These are phyloP conservation scores for Abramis brama DNA, from an alignment of 2,113 vertebrate genomes.

Conservation along the genomic window DNA sequence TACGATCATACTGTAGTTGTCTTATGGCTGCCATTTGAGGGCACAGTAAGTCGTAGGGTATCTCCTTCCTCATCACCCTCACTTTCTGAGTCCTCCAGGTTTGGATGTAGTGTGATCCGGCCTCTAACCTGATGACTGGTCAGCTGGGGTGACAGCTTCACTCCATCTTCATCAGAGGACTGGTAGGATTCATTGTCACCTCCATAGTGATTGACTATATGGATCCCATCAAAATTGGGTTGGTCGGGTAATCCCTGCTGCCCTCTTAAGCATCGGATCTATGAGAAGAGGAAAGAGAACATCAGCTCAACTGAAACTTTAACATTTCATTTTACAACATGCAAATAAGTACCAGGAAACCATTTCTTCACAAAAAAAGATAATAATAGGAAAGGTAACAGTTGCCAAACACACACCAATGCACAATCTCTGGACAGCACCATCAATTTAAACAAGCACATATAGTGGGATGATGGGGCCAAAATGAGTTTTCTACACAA, in stretches of 20 bases:
- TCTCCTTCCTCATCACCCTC: conserved; percentile 84
- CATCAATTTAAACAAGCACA: background rate
- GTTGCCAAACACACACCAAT: background rate
- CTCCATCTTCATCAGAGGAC: conserved; percentile 91
- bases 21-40: conserved; percentile 73
- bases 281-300: conserved; percentile 59
- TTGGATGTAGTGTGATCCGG: conserved; percentile 78
- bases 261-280: conserved; percentile 91
- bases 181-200: conserved; percentile 85
- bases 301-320: background rate
- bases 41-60: conserved; percentile 67
- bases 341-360: background rate
- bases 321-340: background rate
- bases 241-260: conserved; percentile 81
- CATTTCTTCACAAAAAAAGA: background rate
- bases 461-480: background rate
- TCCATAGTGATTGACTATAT: conserved; percentile 92
- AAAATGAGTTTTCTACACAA: conserved; percentile 8
- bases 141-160: conserved; percentile 67
- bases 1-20: conserved; percentile 87
- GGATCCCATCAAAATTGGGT: conserved; percentile 91
- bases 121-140: conserved; percentile 70
- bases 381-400: background rate
- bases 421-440: background rate
- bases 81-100: conserved; percentile 80